Evolutionary conservation across 2,888 invertebrate genomes (phyloP), one percentile per base, ranked within the genome.

Genomic region (Fabriciana adippe): DNA sequence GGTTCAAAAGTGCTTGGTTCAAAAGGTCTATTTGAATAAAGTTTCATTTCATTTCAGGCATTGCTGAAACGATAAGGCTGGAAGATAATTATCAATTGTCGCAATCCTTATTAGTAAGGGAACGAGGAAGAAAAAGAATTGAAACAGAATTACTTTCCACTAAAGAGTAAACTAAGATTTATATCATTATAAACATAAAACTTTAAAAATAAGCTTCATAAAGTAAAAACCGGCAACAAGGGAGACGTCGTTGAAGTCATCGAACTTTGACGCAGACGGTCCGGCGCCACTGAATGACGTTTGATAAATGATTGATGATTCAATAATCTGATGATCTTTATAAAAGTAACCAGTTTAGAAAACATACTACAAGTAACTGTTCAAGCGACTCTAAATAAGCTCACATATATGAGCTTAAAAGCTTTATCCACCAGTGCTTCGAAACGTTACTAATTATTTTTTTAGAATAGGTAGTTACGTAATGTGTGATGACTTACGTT

Each of bases 291-390:
- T 78, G 78, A 75, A 72, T 70, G 60, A 72, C 70, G 74, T 75
- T 86, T 85, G 87, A 87, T 87, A 85, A 89, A 89, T 76, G 80
- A 81, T 81, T 76, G 79, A 80, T 84, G 50, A 61, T 51, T 61
- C 51, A 51, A 41, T 61, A 79, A 81, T 83, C 81, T 77, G 67
- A 70, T 74, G 65, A 48, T 31, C 66, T 72, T 66, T 70, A 53
- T 63, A 64, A 55, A 68, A 66, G 55, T 55, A 55, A 65, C 64
- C 61, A 59, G 64, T 18, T 51, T 35, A 47, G 6, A 61, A n/a
- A 51, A 53, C 53, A 13, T 13, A 31, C 51, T 53, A 48, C 59
- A 21, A 45, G 41, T 70, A 72, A 72, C 69, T 67, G 72, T 70
- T 70, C 53, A 64, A 15, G 41, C 15, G 15, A 48, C 55, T 48